These are phyloP conservation scores for Neoseiulus cucumeris DNA, from an alignment of 1,140 invertebrate genomes.

Conservation along the genomic window DNA sequence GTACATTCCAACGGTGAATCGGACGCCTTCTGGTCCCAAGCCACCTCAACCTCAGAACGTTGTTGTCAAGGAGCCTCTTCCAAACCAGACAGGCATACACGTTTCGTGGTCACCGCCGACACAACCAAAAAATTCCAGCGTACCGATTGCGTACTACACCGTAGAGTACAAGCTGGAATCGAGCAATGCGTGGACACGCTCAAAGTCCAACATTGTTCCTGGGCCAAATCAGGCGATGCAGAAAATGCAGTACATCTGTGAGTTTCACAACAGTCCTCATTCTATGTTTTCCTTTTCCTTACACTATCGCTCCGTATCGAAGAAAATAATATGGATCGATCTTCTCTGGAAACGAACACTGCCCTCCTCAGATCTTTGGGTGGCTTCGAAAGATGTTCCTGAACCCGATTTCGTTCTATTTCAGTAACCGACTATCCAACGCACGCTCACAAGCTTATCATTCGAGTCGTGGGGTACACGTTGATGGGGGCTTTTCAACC, in stretches of 20 bases:
- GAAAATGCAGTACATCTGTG: constrained; percentile 14
- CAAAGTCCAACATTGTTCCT: constrained; percentile 39
- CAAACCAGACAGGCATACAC: constrained; percentile 39
- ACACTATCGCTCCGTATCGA: background rate
- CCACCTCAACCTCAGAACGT: constrained; percentile 67
- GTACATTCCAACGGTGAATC: constrained; percentile 43
- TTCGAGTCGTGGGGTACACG: constrained; percentile 1
- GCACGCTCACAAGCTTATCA: constrained; percentile 5
- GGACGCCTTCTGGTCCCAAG: constrained; percentile 46
- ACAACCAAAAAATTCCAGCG: constrained; percentile 35
- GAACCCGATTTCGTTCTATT: constrained; percentile 20
- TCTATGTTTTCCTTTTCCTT: constrained; percentile 11
- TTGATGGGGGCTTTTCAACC: constrained; percentile 5
- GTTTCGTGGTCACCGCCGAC: constrained; percentile 68
- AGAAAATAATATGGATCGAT: background rate
- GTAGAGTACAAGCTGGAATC: constrained; percentile 65
- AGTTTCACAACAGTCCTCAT: constrained; percentile 8
- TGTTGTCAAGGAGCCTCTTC: constrained; percentile 52
- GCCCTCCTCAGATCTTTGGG: background rate
- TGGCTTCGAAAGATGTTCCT: background rate
- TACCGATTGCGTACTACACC: constrained; percentile 62
- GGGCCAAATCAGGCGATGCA: constrained; percentile 12
- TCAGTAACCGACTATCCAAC: constrained; percentile 34
- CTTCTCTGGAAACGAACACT: background rate
- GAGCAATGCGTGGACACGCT: constrained; percentile 49